These are phyloP conservation scores for Latrodectus hesperus DNA, from an alignment of 2,888 invertebrate genomes.

Conservation along the genomic window DNA sequence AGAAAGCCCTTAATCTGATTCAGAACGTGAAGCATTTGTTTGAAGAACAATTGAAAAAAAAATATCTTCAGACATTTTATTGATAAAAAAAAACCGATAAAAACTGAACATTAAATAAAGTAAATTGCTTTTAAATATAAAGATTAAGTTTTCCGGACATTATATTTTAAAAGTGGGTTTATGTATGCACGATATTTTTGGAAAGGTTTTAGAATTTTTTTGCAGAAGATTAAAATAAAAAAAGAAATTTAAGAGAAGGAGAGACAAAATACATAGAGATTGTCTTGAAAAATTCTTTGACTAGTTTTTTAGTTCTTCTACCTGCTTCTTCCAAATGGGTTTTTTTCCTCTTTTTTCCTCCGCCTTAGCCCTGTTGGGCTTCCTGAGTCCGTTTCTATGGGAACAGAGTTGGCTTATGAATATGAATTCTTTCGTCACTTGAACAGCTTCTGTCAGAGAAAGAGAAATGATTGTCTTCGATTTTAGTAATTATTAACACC, in stretches of 20 bases:
- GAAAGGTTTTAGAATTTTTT: background rate
- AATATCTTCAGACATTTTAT: too few relatives aligned
- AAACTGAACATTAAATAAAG: too few relatives aligned
- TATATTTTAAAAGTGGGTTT: too few relatives aligned
- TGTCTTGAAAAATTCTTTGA: conserved; percentile 1
- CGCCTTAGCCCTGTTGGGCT: conserved; percentile 57
- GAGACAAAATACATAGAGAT: background rate
- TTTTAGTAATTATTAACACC: conserved; percentile 36
- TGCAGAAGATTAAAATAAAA: background rate
- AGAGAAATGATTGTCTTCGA: conserved; percentile 38
- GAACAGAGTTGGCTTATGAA: conserved; percentile 59
- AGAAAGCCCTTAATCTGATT: too few relatives aligned
- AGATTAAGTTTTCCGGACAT: too few relatives aligned
- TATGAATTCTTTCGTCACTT: conserved; percentile 59
- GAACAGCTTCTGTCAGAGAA: conserved; percentile 58
- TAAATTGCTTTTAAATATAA: too few relatives aligned
- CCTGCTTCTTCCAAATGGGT: conserved; percentile 2
- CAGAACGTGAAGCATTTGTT: too few relatives aligned
- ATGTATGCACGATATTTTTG: too few relatives aligned
- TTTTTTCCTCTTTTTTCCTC: conserved; percentile 31
- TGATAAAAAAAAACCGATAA: too few relatives aligned
- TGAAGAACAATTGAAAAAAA: too few relatives aligned
- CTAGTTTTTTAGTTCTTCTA: background rate
- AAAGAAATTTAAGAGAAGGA: background rate
- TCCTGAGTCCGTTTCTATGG: conserved; percentile 48